Conservation (phyloP, 2,797 vertebrate species). For the Ctenosaura bakeri region DNA sequence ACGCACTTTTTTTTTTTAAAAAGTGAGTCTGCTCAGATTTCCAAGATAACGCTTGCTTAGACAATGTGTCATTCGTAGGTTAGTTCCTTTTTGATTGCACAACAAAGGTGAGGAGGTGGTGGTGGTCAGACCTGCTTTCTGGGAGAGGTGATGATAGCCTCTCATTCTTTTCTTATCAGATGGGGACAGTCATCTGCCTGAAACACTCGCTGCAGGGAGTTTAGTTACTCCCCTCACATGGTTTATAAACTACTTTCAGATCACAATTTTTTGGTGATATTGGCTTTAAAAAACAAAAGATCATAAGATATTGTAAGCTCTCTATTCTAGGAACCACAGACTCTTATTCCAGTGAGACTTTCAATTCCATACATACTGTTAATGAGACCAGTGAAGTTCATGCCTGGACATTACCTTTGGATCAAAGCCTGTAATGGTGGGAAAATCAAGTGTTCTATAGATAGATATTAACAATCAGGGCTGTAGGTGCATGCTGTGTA, state of each 20-base stretch:
- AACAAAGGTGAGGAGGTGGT: neutral
- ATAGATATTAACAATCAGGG: neutral
- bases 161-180: conserved; percentile 60
- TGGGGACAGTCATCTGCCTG: conserved; percentile 18
- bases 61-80: neutral
- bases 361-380: neutral
- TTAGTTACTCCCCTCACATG: conserved; percentile 42
- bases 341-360: neutral
- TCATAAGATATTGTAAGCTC: neutral
- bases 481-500: too few species aligned
- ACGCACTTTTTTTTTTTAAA: neutral
- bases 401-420: neutral
- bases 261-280: neutral
- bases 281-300: neutral
- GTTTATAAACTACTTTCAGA: conserved; percentile 42
- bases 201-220: conserved; percentile 36
- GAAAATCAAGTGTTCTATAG: neutral
- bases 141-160: conserved; percentile 31
- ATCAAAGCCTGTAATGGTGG: neutral
- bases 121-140: conserved; percentile 64
- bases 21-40: neutral
- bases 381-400: neutral
- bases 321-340: neutral
- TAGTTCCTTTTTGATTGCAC: conserved; percentile 28
- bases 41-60: neutral